Evolutionary conservation across 2,888 invertebrate species (phyloP), one percentile per base, ranked within the genome.

Genomic region (Caenorhabditis sp.): DNA sequence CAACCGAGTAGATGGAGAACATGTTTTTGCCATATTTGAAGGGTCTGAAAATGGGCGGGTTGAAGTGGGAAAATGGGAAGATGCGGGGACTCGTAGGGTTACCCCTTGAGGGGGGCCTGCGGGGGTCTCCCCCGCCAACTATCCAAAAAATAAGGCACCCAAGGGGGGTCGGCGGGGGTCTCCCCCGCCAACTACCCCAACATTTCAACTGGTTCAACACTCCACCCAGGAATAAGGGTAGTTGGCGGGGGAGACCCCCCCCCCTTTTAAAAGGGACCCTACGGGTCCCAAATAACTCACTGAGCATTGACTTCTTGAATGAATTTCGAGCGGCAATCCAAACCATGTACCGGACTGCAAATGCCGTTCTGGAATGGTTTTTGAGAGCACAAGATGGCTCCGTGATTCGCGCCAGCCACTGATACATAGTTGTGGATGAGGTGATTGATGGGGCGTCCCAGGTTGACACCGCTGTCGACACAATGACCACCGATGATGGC

Each of bases 11-110:
- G 59, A 74, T 74, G 36, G 74, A 66, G 59, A 74, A 74, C 68
- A 74, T 68, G 56, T 74, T 74, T 50, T 74, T 74, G 20, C 74
- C 74, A 59, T 73, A 73, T 63, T 65, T 58, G 64, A 66, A 73
- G 14, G 73, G 66, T 54, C 72, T 72, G 64, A 50, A n/a, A n/a
- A n/a, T n/a, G n/a, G n/a, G n/a, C n/a, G n/a, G n/a, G n/a, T n/a
- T n/a, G n/a, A n/a, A n/a, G n/a, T n/a, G n/a, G n/a, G n/a, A n/a
- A n/a, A n/a, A n/a, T n/a, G n/a, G n/a, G n/a, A n/a, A n/a, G n/a
- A n/a, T n/a, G n/a, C n/a, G n/a, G n/a, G n/a, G n/a, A n/a, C n/a
- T n/a, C n/a, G n/a, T n/a, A n/a, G n/a, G n/a, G n/a, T n/a, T n/a
- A n/a, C n/a, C n/a, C n/a, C n/a, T n/a, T n/a, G n/a, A n/a, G n/a